These are phyloP conservation scores for Solea solea DNA, from an alignment of 2,113 vertebrate species.

Conservation along the genomic window DNA sequence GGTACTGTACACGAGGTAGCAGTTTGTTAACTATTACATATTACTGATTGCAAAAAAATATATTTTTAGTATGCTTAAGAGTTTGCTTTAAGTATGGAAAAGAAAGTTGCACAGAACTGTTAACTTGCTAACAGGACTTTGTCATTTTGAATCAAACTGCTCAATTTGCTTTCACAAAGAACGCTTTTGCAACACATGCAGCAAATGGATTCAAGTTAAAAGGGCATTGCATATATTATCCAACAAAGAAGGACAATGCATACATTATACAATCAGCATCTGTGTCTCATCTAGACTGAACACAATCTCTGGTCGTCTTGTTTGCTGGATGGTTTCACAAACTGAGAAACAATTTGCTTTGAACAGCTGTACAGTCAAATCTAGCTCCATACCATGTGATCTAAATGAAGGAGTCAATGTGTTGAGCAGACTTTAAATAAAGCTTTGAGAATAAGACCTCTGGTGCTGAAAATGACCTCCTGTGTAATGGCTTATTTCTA, in stretches of 20 bases:
- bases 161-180: conserved; percentile 68
- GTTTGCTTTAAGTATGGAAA: conserved; percentile 69
- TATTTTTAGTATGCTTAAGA: conserved; percentile 78
- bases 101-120: conserved; percentile 25
- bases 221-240: conserved; percentile 79
- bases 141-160: conserved; percentile 76
- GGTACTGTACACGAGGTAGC: conserved; percentile 17
- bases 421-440: too few relatives aligned
- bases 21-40: conserved; percentile 30
- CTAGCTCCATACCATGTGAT: background rate
- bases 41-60: conserved; percentile 48
- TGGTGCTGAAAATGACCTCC: background rate
- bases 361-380: conserved; percentile 8
- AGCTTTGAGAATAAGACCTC: too few relatives aligned
- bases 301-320: conserved; percentile 36
- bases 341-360: conserved; percentile 18
- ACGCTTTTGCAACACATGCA: conserved; percentile 55
- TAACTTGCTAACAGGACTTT: conserved; percentile 69
- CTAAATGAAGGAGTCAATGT: too few relatives aligned
- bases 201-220: conserved; percentile 59
- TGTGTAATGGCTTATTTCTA: too few relatives aligned
- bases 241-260: conserved; percentile 74
- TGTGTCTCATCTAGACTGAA: conserved; percentile 47
- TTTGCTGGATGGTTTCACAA: conserved; percentile 25
- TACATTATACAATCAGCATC: conserved; percentile 73